These are phyloP conservation scores for Mixornis gularis DNA, from an alignment of 2,113 vertebrate species.

Conservation along the genomic window DNA sequence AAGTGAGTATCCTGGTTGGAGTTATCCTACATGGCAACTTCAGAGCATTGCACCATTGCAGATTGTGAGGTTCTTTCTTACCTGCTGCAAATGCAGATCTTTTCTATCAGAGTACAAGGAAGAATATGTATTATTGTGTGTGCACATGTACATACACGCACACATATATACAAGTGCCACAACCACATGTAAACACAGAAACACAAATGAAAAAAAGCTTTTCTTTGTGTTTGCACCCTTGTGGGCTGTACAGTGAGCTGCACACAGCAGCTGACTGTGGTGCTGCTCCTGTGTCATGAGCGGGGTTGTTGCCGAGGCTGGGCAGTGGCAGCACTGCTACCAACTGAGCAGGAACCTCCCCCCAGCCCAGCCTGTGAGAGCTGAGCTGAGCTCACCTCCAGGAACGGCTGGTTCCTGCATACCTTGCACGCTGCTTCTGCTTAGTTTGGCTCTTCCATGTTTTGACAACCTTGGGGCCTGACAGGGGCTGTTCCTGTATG, in stretches of 20 bases:
- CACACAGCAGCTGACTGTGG: background rate
- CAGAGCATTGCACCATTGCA: background rate
- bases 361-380: background rate
- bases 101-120: background rate
- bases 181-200: background rate
- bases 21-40: background rate
- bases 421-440: background rate
- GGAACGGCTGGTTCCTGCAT: background rate
- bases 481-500: background rate
- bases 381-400: background rate
- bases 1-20: conserved; percentile 72
- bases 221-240: background rate
- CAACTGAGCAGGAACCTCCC: background rate
- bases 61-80: background rate
- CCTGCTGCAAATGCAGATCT: background rate
- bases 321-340: background rate
- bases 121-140: fast-evolving
- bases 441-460: background rate
- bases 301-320: fast-evolving
- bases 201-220: background rate
- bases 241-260: background rate
- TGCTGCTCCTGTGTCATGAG: fast-evolving
- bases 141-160: fast-evolving
- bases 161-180: background rate
- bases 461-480: background rate